A percentile compares a stretch with the other conserved stretches of the same genome.
These are phyloP conservation scores for Phortica okadai DNA, from an alignment of 2,888 invertebrate species.

Conservation along the genomic window DNA sequence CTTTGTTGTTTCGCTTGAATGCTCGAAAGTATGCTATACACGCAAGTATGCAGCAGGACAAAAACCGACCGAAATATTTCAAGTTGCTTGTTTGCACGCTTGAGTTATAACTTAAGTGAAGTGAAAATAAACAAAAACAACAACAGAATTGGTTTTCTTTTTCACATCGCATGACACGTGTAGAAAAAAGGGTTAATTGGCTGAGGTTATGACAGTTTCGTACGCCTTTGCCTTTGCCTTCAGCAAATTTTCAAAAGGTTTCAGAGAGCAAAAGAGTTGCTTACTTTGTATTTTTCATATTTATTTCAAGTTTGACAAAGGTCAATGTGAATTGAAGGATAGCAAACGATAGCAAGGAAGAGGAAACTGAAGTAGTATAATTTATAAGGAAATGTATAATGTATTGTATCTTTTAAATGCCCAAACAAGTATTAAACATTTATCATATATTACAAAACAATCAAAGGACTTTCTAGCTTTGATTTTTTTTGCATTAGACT, in stretches of 20 bases:
- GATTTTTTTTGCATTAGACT: too few relatives aligned
- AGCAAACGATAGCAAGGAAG: too few relatives aligned
- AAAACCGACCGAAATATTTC: too few relatives aligned
- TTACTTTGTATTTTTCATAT: neutral
- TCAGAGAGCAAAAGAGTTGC: neutral
- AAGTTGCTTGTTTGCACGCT: neutral
- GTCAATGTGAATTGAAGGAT: too few relatives aligned
- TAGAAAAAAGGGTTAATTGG: neutral
- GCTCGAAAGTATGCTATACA: neutral
- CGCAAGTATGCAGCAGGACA: neutral
- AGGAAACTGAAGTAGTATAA: too few relatives aligned
- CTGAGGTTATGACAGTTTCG: neutral
- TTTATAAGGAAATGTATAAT: too few relatives aligned
- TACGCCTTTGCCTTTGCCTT: neutral
- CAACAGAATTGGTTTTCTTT: neutral
- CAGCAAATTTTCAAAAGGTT: neutral
- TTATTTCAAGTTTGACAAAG: too few relatives aligned
- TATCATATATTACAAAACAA: too few relatives aligned
- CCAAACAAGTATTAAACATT: too few relatives aligned
- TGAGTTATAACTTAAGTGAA: slow-evolving; percentile 8
- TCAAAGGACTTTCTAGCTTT: too few relatives aligned
- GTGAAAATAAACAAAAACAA: neutral
- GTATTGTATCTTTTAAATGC: too few relatives aligned
- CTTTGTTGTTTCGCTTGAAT: neutral
- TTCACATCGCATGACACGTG: neutral